phyloP scores from a whole-genome alignment of 64 coral and sea anemone genomes.

The Actinia tenebrosa region DNA sequence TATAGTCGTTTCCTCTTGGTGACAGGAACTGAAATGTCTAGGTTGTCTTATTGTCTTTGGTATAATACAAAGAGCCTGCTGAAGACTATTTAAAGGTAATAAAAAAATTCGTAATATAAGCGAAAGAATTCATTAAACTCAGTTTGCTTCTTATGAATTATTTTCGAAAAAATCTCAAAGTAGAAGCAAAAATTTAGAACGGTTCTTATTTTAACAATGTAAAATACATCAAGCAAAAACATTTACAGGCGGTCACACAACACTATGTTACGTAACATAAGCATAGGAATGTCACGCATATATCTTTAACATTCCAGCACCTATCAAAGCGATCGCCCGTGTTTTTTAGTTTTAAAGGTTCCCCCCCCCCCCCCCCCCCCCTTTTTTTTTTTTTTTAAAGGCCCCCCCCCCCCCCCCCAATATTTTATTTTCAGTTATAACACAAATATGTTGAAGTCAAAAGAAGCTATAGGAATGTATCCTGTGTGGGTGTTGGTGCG shows the following conservation, averaged over 20 bases:
- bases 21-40: slow-evolving; percentile 2
- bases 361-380: no score
- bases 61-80: not conserved
- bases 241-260: not conserved
- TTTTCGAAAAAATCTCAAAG: not conserved
- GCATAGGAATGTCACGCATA: not conserved
- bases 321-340: not conserved
- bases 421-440: not conserved
- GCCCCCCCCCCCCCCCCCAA: no score
- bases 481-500: not conserved
- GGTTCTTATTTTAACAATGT: not conserved
- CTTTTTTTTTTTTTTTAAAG: no score
- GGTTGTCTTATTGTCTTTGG: not conserved
- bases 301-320: not conserved
- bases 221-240: not conserved
- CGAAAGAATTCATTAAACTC: no score
- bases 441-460: not conserved
- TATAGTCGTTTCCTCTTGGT: not conserved
- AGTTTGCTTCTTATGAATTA: not conserved
- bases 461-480: not conserved
- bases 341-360: not conserved
- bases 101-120: no score
- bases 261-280: not conserved
- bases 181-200: not conserved
- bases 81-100: not conserved